phyloP scores from a whole-genome alignment of 2,888 invertebrate species.

The Zootermopsis nevadensis region DNA sequence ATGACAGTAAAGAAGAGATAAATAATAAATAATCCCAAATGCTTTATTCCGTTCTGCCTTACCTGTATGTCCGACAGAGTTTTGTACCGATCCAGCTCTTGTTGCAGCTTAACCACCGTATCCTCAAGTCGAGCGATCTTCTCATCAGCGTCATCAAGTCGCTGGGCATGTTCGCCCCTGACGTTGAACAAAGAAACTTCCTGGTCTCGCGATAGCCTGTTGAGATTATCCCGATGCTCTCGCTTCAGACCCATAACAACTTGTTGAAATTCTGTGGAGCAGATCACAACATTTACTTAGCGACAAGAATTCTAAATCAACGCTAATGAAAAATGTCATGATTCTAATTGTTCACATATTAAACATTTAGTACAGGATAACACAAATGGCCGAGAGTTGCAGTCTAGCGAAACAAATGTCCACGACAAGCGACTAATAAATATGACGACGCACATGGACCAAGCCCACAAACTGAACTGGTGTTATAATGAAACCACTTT shows the following conservation, averaged over 20 bases:
- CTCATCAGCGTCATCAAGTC: constrained; percentile 61
- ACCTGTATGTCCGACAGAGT: constrained; percentile 69
- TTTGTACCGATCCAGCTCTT: constrained; percentile 70
- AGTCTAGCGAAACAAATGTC: not conserved
- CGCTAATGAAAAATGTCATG: no score
- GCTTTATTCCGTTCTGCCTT: not conserved
- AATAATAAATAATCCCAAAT: not conserved
- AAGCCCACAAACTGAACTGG: no score
- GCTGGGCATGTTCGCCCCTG: constrained; percentile 61
- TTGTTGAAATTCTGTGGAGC: constrained; percentile 58
- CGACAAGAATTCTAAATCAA: not conserved
- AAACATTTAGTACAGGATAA: not conserved
- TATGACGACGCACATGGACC: no score
- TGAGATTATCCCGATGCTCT: constrained; percentile 63
- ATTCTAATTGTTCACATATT: no score
- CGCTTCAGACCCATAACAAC: constrained; percentile 62
- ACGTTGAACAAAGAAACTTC: constrained; percentile 58
- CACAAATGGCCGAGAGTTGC: not conserved
- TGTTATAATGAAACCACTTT: no score
- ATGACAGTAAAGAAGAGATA: constrained; percentile 27
- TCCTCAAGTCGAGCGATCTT: constrained; percentile 63
- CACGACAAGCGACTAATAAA: no score
- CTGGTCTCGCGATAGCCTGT: constrained; percentile 59
- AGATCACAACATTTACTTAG: constrained; percentile 1
- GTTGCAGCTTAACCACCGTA: constrained; percentile 59